Evolutionary conservation across 1,140 invertebrate species (phyloP), one percentile per base, ranked within the genome.

Genomic region (Elymnias hypermnestra): DNA sequence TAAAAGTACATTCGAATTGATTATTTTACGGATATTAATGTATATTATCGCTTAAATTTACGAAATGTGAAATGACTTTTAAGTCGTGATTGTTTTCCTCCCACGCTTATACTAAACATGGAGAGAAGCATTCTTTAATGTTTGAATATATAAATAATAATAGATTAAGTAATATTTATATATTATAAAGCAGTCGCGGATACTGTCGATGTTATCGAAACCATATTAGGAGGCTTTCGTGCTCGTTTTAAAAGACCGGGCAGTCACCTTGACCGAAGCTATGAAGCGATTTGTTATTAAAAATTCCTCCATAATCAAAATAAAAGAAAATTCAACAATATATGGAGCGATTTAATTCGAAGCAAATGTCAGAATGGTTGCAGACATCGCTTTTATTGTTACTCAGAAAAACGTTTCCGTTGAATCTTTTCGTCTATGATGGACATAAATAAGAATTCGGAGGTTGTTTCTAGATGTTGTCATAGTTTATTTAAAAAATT

Each of bases 201-300:
- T 29, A 6, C 10, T 12, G 3, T 12, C 10, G 26, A 29, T 29
- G 2, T 12, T 13, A 29, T 13, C 9, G 10, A 13, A 12, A 9
- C 38, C 38, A n/a, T 40, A 40, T 40, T 26, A 9, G 26, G 26
- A 13, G 26, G n/a, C n/a, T n/a, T n/a, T n/a, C n/a, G n/a, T n/a
- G n/a, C n/a, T 29, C 1, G 26, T 29, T 29, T 29, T 29, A 2
- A 12, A 6, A 29, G 13, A 29, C 26, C 13, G 26, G 26, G 13
- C 13, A 29, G 9, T 12, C 1, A 3, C 37, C 37, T 39, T 39
- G 37, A 39, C 22, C 22, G 22, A 25, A 26, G 37, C 3, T 26
- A 12, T 29, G 26, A 29, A 13, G 13, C 5, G 26, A 29, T 29
- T 29, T 29, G 26, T n/a, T n/a, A n/a, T n/a, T n/a, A n/a, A n/a